phyloP scores from a whole-genome alignment of 23 tunicate species.

The Styela plicata region DNA sequence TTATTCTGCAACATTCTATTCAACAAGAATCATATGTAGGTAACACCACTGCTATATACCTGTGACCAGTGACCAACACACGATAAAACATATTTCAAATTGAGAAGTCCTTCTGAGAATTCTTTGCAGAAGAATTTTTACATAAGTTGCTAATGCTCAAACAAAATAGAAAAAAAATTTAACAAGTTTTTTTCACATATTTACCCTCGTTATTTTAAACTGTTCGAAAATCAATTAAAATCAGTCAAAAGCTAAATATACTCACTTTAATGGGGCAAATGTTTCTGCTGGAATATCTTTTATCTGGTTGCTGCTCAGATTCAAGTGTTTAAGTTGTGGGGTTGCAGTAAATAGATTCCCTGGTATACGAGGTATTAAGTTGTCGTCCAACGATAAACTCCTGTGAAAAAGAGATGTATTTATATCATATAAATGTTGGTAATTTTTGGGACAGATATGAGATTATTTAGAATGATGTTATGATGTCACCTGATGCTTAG shows the following conservation, averaged over 20 bases:
- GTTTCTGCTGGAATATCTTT: neutral
- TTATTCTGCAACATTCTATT: too few relatives aligned
- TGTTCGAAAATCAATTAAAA: neutral
- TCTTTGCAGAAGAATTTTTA: neutral
- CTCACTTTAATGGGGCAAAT: neutral
- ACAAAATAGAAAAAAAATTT: too few relatives aligned
- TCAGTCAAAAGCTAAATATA: neutral
- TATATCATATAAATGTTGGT: neutral
- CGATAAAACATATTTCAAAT: too few relatives aligned
- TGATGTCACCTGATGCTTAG: too few relatives aligned
- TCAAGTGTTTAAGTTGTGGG: neutral
- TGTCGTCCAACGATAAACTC: neutral
- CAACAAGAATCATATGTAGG: too few relatives aligned
- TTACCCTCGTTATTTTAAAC: neutral
- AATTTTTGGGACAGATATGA: neutral
- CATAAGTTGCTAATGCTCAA: too few relatives aligned
- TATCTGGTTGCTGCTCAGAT: neutral
- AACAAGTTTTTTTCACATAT: neutral
- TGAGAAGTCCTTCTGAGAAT: too few relatives aligned
- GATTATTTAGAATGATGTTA: too few relatives aligned
- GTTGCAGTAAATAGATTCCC: neutral
- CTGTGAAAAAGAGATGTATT: neutral
- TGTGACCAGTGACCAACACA: too few relatives aligned
- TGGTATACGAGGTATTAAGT: neutral
- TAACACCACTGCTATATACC: too few relatives aligned